These are phyloP conservation scores for Spisula subtruncata DNA, from an alignment of 2,888 invertebrate genomes.

Conservation along the genomic window DNA sequence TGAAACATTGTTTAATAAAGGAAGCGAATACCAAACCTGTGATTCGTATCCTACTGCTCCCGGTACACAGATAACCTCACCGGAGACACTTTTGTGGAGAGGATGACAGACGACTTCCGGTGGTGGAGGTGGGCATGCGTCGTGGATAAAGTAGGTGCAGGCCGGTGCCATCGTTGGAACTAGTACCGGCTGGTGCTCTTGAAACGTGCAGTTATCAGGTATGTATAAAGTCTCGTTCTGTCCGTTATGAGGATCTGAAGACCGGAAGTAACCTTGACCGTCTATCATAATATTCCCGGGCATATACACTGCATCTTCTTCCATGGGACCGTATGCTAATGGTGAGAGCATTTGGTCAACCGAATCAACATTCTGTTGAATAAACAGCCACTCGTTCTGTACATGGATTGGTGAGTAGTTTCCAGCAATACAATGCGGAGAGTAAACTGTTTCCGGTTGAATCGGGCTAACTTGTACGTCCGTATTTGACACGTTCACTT, in stretches of 20 bases:
- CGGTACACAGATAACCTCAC: not conserved
- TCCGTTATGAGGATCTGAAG: not conserved
- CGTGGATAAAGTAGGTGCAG: slow-evolving; percentile 28
- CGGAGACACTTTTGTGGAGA: slow-evolving; percentile 19
- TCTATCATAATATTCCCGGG: slow-evolving; percentile 18
- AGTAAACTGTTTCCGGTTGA: not conserved
- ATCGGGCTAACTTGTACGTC: not conserved
- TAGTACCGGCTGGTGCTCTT: not conserved
- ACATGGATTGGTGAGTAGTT: not conserved
- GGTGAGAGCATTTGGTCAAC: slow-evolving; percentile 2
- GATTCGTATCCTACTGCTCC: not conserved
- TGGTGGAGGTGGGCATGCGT: slow-evolving; percentile 30
- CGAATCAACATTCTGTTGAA: not conserved
- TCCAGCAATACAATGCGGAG: not conserved
- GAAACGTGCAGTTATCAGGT: slow-evolving; percentile 8
- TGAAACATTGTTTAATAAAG: no score
- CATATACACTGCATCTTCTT: not conserved
- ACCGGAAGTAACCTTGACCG: slow-evolving; percentile 18
- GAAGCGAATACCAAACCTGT: slow-evolving; percentile 28
- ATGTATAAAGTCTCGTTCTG: slow-evolving; percentile 25
- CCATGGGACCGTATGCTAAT: not conserved
- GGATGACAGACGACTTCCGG: not conserved
- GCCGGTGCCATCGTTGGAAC: not conserved
- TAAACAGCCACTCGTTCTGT: not conserved
- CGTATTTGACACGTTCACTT: no score